Evolutionary conservation across 2,888 invertebrate genomes (phyloP).

Genomic region (Drosophila recens): DNA sequence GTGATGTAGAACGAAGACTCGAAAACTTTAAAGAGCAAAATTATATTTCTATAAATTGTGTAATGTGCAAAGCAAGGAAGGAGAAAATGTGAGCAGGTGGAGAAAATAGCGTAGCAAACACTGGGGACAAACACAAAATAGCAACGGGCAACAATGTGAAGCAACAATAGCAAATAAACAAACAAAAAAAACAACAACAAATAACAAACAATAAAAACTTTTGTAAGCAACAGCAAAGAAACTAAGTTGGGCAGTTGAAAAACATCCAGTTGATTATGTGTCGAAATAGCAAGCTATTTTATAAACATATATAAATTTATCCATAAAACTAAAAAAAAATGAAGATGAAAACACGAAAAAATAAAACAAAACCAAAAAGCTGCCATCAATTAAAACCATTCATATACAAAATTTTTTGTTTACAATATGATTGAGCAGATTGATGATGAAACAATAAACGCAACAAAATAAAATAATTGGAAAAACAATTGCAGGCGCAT

Average conservation of each 20-base stretch:
- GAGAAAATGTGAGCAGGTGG: conserved; percentile 33
- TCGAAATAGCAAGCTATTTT: conserved; percentile 58
- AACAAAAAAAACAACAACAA: conserved; percentile 15
- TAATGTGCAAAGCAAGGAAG: conserved; percentile 38
- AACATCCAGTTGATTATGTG: conserved; percentile 53
- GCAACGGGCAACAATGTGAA: conserved; percentile 63
- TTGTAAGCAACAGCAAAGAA: conserved; percentile 56
- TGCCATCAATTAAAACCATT: conserved; percentile 47
- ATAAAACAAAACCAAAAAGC: conserved; percentile 37
- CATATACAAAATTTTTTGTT: conserved; percentile 27
- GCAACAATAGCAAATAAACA: conserved; percentile 67
- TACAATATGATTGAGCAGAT: conserved; percentile 35
- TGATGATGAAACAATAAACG: conserved; percentile 30
- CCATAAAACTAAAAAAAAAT: conserved; percentile 27
- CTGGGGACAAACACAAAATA: conserved; percentile 48
- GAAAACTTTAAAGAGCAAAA: conserved; percentile 59
- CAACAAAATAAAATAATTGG: conserved; percentile 44
- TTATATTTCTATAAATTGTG: conserved; percentile 74
- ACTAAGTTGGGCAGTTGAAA: conserved; percentile 32
- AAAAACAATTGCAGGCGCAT: conserved; percentile 40
- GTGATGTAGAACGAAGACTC: conserved; percentile 64
- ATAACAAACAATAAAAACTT: conserved; percentile 28
- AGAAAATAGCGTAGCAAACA: conserved; percentile 67
- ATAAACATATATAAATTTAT: conserved; percentile 51
- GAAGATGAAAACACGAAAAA: conserved; percentile 2